These are phyloP conservation scores for Ictidomys tridecemlineatus DNA, from an alignment of 2,113 vertebrate genomes.

Conservation along the genomic window DNA sequence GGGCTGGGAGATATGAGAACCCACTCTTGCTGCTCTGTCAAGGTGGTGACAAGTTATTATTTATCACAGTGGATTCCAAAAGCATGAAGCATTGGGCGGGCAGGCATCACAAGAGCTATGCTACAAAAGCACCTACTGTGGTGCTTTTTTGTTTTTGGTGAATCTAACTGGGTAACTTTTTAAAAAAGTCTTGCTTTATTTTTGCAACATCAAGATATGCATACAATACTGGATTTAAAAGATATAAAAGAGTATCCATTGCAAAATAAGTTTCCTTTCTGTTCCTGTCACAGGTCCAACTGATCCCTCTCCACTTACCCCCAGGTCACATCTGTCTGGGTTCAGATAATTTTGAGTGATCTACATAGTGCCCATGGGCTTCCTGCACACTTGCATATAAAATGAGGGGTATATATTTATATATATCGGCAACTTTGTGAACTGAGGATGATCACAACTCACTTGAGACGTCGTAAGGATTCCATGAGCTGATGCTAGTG, in stretches of 20 bases:
- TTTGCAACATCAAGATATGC: background rate
- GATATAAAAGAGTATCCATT: background rate
- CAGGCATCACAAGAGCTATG: constrained; percentile 6
- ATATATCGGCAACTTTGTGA: background rate
- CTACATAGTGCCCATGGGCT: background rate
- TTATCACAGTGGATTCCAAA: constrained; percentile 24
- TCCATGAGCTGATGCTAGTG: background rate
- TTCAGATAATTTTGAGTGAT: background rate
- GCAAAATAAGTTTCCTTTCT: background rate
- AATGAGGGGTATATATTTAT: no score
- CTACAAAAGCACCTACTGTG: background rate
- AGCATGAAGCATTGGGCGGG: constrained; percentile 19
- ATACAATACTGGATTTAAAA: background rate
- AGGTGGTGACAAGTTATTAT: constrained; percentile 33
- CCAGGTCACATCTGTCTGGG: background rate
- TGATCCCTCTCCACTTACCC: accelerated
- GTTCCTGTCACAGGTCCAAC: background rate
- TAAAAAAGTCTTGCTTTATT: background rate
- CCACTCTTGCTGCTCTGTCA: background rate
- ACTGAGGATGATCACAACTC: background rate
- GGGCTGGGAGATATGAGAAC: background rate
- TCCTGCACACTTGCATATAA: background rate
- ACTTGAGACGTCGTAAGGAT: background rate
- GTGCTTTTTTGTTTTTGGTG: background rate
- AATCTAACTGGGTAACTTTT: background rate